Conservation (phyloP, 1,140 invertebrate genomes). For the Coelopa frigida region DNA sequence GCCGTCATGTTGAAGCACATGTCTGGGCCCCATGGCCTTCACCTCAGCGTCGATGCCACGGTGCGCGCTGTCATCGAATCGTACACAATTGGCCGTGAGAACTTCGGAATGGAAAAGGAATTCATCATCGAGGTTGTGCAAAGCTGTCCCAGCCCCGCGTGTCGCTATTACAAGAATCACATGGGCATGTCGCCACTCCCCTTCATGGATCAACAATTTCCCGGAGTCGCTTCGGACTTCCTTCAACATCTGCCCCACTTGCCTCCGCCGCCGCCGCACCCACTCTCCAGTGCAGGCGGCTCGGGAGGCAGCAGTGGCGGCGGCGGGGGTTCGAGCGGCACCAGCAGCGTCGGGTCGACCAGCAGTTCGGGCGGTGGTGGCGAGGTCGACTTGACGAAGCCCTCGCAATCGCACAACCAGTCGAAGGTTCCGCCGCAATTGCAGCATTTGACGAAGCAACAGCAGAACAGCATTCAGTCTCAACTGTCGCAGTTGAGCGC, state of each 20-base stretch:
- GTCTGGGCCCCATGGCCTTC: constrained; percentile 75
- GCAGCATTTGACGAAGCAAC: constrained; percentile 39
- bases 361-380: constrained; percentile 9
- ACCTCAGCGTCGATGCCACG: constrained; percentile 72
- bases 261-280: constrained; percentile 34
- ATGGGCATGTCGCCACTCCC: constrained; percentile 59
- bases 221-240: constrained; percentile 38
- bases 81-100: constrained; percentile 75
- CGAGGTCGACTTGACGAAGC: constrained; percentile 37
- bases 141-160: constrained; percentile 77
- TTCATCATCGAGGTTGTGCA: constrained; percentile 81
- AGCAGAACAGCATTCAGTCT: constrained; percentile 39
- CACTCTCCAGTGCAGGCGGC: constrained; percentile 23
- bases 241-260: constrained; percentile 46
- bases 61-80: constrained; percentile 75
- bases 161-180: constrained; percentile 78
- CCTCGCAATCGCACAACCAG: constrained; percentile 1
- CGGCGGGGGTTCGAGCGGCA: constrained; percentile 10
- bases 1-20: constrained; percentile 84
- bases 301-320: not conserved
- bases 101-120: constrained; percentile 84
- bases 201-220: constrained; percentile 42
- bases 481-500: constrained; percentile 36
- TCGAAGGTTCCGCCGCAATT: constrained; percentile 29
- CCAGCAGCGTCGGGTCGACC: constrained; percentile 2